Base-by-base conservation (phyloP, 2,113 vertebrate genomes). In the Geococcyx californianus region DNA sequence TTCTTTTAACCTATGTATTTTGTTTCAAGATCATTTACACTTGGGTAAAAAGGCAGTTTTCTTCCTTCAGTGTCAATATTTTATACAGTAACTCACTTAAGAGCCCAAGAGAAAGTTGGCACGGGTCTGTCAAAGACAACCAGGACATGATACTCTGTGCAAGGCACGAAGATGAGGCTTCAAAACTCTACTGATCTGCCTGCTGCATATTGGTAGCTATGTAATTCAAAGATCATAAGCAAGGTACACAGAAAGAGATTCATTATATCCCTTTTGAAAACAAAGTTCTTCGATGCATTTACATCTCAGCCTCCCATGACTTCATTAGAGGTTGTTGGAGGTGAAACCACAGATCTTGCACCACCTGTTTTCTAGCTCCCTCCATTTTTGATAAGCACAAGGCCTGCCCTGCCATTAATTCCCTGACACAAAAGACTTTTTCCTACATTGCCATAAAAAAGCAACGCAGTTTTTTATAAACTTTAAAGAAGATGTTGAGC, bases 1-100 rank as follows among this genome's bases (percentile, higher is more conserved):
- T 79, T 83, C 67, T 90, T 90, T 91, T 38, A 69, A 54, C 60
- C 70, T 70, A 31, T 4, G 89, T 95, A 92, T 96, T 95, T 93
- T 83, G 90, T 96, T 98, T 97, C 96, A 93, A 96, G 92, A 96
- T 93, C 89, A 85, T 79, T 95, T 90, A 97, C 89, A 77, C 89
- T 89, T 84, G 45, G 54, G 78, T 74, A 88, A 93, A 89, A 87
- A 74, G 49, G 70, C 76, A 79, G 44, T 78, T 96, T 96, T 93
- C 90, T 82, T 81, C 74, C 66, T 82, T 77, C 42, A 16, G n/a
- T 3, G 6, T 94, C 81, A 89, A 93, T 94, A 94, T 89, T 92
- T 93, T 94, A 97, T 88, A 82, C 19, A 51, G 60, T 58, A 91
- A 84, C 83, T 92, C 75, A 78, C 40, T 81, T 92, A 95, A 72